Evolutionary conservation across 2,113 vertebrate species (phyloP).

Genomic region (Mionectes macconnelli): DNA sequence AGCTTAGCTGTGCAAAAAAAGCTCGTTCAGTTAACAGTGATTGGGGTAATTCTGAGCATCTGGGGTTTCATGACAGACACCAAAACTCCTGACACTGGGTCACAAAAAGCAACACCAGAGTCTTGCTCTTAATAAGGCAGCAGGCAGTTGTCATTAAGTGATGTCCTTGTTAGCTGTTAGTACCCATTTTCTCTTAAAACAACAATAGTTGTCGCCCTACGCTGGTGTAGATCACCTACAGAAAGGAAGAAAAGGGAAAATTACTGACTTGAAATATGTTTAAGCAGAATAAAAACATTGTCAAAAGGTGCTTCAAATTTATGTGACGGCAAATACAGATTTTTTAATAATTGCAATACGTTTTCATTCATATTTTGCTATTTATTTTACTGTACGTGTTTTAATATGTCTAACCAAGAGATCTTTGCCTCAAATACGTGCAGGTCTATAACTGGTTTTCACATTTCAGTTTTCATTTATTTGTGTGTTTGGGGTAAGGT

Average conservation of each 20-base stretch:
- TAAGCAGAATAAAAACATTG: neutral
- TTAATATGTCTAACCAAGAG: neutral
- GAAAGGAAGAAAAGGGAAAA: slow-evolving; percentile 24
- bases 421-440: neutral
- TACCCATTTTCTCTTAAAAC: neutral
- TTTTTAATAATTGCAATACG: neutral
- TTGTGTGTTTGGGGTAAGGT: neutral
- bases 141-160: neutral
- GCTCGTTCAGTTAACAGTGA: neutral
- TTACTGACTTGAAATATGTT: neutral
- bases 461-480: neutral
- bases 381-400: neutral
- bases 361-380: neutral
- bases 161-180: neutral
- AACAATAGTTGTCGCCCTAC: neutral
- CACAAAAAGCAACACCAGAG: neutral
- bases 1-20: neutral
- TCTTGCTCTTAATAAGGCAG: neutral
- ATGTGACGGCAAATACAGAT: neutral
- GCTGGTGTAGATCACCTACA: neutral
- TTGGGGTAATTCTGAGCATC: neutral
- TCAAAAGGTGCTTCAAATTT: neutral
- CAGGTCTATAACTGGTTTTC: neutral
- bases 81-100: neutral
- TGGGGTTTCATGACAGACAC: neutral